Conservation (phyloP, 2,888 invertebrate genomes). For the Norana najaformis region DNA sequence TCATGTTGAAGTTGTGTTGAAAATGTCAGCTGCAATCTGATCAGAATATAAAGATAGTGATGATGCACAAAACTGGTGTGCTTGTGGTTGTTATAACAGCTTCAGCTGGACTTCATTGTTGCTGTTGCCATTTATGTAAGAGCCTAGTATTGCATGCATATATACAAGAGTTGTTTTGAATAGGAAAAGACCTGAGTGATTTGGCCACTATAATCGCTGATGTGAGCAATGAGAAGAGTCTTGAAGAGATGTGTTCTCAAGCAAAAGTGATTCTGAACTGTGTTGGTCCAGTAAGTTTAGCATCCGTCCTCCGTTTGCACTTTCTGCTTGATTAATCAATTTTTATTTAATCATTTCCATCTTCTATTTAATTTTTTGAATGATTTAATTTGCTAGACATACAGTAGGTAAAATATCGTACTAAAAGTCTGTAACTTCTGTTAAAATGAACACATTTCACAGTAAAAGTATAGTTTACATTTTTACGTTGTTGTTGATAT, state of each 20-base stretch:
- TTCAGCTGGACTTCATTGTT: neutral
- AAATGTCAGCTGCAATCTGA: neutral
- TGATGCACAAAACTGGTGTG: neutral
- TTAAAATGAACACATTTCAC: neutral
- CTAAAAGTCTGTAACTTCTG: neutral
- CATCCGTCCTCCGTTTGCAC: neutral
- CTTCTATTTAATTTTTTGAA: neutral
- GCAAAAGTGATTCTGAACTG: slow-evolving; percentile 84
- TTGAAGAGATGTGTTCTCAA: slow-evolving; percentile 79
- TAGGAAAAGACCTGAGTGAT: slow-evolving; percentile 69
- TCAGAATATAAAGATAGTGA: too few relatives aligned
- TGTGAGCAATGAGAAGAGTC: slow-evolving; percentile 73
- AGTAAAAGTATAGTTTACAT: neutral
- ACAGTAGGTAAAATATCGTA: neutral
- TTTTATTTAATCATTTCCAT: neutral
- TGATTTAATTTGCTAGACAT: neutral
- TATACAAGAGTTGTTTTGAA: slow-evolving; percentile 46
- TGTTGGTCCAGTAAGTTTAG: slow-evolving; percentile 77
- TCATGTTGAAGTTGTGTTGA: neutral
- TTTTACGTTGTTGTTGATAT: slow-evolving; percentile 26
- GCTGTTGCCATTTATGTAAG: too few relatives aligned
- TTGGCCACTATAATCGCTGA: slow-evolving; percentile 79
- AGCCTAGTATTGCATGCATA: neutral
- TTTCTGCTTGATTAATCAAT: neutral
- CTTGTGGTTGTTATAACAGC: neutral